These are phyloP conservation scores for Drosophila lutescens DNA, from an alignment of 2,888 invertebrate genomes.

Conservation along the genomic window DNA sequence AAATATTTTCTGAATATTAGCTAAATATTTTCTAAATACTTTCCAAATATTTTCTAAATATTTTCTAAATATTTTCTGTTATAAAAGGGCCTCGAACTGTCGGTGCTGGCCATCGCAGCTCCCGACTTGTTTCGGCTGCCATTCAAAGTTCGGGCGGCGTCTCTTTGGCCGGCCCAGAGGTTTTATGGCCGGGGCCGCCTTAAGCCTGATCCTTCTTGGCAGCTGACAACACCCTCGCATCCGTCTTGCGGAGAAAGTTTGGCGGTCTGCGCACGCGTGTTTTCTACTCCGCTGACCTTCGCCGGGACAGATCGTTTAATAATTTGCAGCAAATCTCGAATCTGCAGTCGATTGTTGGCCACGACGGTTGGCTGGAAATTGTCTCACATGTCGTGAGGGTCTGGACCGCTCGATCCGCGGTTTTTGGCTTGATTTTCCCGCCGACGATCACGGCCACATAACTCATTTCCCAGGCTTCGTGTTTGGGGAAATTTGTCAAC, in stretches of 20 bases:
- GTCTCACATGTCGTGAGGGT: conserved; percentile 73
- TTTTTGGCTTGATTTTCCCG: conserved; percentile 30
- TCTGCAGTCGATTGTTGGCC: conserved; percentile 26
- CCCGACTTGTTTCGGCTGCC: conserved; percentile 29
- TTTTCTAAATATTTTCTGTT: background rate
- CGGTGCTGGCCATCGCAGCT: background rate
- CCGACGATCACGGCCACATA: conserved; percentile 75
- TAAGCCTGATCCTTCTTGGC: conserved; percentile 57
- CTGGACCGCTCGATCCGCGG: conserved; percentile 20
- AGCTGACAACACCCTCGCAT: conserved; percentile 45
- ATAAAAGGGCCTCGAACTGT: conserved; percentile 4
- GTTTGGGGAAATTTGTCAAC: conserved; percentile 81
- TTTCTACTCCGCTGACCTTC: conserved; percentile 58
- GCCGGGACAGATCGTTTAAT: conserved; percentile 45
- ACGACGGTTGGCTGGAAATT: conserved; percentile 71
- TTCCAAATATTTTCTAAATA: background rate
- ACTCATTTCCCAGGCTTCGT: conserved; percentile 70
- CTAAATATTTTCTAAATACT: too few species aligned
- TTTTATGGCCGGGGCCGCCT: conserved; percentile 66
- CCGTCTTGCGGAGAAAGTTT: conserved; percentile 74
- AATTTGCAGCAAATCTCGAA: conserved; percentile 63
- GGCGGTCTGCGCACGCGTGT: conserved; percentile 47
- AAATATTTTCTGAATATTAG: background rate
- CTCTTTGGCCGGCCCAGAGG: conserved; percentile 74
- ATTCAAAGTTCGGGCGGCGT: conserved; percentile 51